Evolutionary conservation across 2,113 vertebrate genomes (phyloP), one percentile per base, ranked within the genome.

Genomic region (Phalacrocorax carbo): DNA sequence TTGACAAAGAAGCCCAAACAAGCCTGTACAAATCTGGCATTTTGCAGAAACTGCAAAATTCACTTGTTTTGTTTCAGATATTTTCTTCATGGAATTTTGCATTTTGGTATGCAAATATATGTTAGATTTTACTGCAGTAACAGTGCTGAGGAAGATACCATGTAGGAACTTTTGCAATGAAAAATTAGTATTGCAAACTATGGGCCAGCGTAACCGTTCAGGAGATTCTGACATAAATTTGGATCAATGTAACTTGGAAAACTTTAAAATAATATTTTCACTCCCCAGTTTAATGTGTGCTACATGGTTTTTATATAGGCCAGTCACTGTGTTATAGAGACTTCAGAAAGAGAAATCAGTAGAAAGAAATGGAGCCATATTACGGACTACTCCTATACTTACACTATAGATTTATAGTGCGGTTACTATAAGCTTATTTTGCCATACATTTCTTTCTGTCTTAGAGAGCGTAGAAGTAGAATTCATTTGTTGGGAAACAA

Each of bases 221-320:
- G 84, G 78, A 61, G 77, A 46, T 52, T 60, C 73, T 65, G 48
- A 79, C 26, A 34, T 29, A 75, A 84, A 48, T 87, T 60, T 79
- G 21, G 34, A 91, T 72, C 52, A 36, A 87, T 1, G 0, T 34
- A 17, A 26, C 51, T 75, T 57, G 69, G 65, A 91, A 91, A 93
- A 76, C 13, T 78, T 93, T 10, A 55, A 90, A 94, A 48, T 42
- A 94, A 84, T 81, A 51, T 95, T 96, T 90, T 91, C 69, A 93
- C 32, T 95, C 51, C 34, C 49, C 1, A 2, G 26, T 79, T 93
- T 91, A 95, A 76, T 87, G 82, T 19, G 70, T 86, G 73, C 65
- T 91, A 91, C 93, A 79, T 75, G 42, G 9, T 76, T 91, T 94
- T 55, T n/a, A 64, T 36, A 69, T 44, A 36, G n/a, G 84, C 91